A percentile compares a stretch with the other conserved stretches of the same genome.
Evolutionary conservation across 2,888 invertebrate genomes (phyloP).

Genomic region (Cryptops parisi): DNA sequence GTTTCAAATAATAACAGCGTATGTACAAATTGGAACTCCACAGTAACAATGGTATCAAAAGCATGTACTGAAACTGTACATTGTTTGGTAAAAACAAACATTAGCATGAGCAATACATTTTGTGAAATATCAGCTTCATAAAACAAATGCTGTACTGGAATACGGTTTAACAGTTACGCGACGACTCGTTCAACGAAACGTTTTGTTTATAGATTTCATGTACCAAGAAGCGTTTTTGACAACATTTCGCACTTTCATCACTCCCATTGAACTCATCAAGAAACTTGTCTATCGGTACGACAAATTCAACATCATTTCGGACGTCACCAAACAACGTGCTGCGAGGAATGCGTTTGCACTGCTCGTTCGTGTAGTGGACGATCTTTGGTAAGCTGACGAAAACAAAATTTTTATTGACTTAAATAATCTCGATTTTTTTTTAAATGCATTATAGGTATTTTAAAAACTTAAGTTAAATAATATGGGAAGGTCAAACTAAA

Average conservation of each 20-base stretch:
- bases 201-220: slow-evolving; percentile 78
- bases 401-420: not conserved
- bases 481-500: not conserved
- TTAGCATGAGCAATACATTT: no score
- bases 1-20: no score
- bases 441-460: not conserved
- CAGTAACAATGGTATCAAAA: no score
- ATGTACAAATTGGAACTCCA: no score
- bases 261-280: slow-evolving; percentile 67
- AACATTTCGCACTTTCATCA: slow-evolving; percentile 90
- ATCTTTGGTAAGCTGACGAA: slow-evolving; percentile 65
- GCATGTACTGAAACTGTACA: no score
- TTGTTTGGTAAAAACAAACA: not conserved
- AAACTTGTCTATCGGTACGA: slow-evolving; percentile 68
- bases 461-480: no score
- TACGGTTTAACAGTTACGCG: no score
- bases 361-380: slow-evolving; percentile 85
- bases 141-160: no score
- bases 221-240: slow-evolving; percentile 97
- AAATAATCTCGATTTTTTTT: not conserved
- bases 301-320: slow-evolving; percentile 50
- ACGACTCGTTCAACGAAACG: no score
- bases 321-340: slow-evolving; percentile 47
- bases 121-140: no score
- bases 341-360: slow-evolving; percentile 80